These are phyloP conservation scores for Ceratoteleas bidentatus DNA, from an alignment of 1,140 invertebrate species.

Conservation along the genomic window DNA sequence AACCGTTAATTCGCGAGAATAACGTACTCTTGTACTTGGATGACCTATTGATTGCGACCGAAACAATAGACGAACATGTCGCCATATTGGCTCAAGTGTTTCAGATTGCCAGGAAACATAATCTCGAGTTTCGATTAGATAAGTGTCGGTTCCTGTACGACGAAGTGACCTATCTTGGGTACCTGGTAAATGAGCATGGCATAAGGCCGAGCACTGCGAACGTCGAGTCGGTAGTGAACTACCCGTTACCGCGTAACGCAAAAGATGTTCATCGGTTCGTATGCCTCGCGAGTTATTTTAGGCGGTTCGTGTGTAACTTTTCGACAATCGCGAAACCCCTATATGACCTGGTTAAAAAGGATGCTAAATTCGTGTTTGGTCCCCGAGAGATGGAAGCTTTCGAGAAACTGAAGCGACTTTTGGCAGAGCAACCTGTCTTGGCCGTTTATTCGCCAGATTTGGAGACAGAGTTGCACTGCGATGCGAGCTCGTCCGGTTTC, in stretches of 20 bases:
- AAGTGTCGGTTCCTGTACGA: background rate
- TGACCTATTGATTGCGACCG: background rate
- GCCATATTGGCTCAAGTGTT: background rate
- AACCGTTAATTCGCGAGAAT: background rate
- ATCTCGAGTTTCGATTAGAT: background rate
- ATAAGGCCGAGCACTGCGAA: background rate
- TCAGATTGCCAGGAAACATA: background rate
- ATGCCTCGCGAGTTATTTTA: background rate
- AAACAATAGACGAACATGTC: background rate
- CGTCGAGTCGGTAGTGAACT: background rate
- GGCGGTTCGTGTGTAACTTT: background rate
- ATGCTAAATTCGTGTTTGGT: background rate
- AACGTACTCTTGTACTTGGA: background rate
- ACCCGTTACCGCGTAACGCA: background rate
- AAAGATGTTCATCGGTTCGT: background rate
- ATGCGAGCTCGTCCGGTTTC: constrained; percentile 1
- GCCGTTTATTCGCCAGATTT: background rate
- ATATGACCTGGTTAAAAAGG: background rate
- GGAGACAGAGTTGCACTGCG: constrained; percentile 1
- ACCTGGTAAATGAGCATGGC: background rate
- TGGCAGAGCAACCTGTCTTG: background rate
- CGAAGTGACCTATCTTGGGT: background rate
- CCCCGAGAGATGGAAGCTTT: background rate
- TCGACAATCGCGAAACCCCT: background rate
- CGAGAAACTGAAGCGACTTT: background rate